These are phyloP conservation scores for Hemibates koningsi DNA, from an alignment of 2,113 vertebrate genomes.

Conservation along the genomic window DNA sequence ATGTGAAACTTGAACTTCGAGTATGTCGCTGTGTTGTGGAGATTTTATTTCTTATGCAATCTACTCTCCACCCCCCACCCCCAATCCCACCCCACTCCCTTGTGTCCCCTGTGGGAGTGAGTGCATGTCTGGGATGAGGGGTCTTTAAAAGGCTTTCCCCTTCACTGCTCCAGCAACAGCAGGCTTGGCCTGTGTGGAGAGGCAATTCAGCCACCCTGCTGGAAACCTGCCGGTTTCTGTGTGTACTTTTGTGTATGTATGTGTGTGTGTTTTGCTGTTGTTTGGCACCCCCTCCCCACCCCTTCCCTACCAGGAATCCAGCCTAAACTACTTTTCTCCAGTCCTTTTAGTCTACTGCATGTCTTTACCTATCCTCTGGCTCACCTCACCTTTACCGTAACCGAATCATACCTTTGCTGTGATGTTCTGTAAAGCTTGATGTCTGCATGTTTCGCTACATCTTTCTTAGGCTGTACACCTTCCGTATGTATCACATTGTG, in stretches of 20 bases:
- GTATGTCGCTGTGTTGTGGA: not conserved
- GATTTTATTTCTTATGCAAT: slow-evolving; percentile 53
- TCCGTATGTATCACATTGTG: not conserved
- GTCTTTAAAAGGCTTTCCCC: slow-evolving; percentile 60
- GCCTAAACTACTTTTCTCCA: slow-evolving; percentile 12
- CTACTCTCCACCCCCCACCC: not conserved
- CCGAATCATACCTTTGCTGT: not conserved
- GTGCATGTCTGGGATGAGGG: slow-evolving; percentile 52
- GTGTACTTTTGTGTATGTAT: not conserved
- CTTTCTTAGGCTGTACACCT: not conserved
- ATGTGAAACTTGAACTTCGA: not conserved
- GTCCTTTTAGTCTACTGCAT: not conserved
- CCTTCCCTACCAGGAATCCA: slow-evolving; percentile 4
- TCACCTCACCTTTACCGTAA: not conserved
- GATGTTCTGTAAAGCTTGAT: not conserved
- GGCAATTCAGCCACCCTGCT: slow-evolving; percentile 50
- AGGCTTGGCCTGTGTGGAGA: slow-evolving; percentile 39
- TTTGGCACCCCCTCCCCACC: not conserved
- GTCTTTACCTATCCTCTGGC: not conserved
- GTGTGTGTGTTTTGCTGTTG: not conserved
- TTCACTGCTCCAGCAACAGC: slow-evolving; percentile 50
- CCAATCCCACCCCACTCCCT: not conserved
- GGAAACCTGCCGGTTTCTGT: slow-evolving; percentile 17
- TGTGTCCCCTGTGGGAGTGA: slow-evolving; percentile 34
- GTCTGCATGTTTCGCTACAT: not conserved